Base-by-base conservation (phyloP, 2,888 invertebrate species). In the Altica lythri region DNA sequence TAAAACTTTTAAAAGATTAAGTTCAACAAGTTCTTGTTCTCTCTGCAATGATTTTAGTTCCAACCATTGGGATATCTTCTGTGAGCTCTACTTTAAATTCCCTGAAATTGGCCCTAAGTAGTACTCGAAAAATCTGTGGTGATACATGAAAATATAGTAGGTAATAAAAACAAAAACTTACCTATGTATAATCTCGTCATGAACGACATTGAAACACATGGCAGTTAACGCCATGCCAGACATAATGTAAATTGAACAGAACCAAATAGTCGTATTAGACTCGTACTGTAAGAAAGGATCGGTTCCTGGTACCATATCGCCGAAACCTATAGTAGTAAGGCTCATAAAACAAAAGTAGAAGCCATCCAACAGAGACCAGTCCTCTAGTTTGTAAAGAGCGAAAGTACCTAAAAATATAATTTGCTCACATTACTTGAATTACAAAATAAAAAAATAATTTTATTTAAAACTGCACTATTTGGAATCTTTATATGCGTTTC, bases 321-420 rank as follows among this genome's bases (percentile, higher is more conserved):
- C 92, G 65, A 93, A 93, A 1, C 95, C 95, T 70, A 92, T 93
- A 10, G 94, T 94, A 69, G 91, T 93, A 71, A 95, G 81, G 64
- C 93, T 91, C 88, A 95, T 95, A 77, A 96, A 96, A 78, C 95
- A 95, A 78, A 95, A 96, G 78, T 92, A 96, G 70, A 93, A 86
- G 59, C 92, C 92, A 73, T 95, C 95, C 64, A 97, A 79, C 57
- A 92, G 84, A 66, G 86, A 83, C 91, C 96, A 92, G 74, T 90
- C 90, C 73, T 97, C 96, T 79, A 96, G 83, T 66, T 92, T 85
- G 72, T 88, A 89, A 60, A 98, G 84, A 45, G 94, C 85, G 59
- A 93, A 82, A 19, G 59, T 59, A 50, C 59, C 57, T 57, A 19
- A 10, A 44, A 52, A 3, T n/a, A n/a, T n/a, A n/a, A n/a, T n/a